These are phyloP conservation scores for Lamprotornis superbus DNA, from an alignment of 2,113 vertebrate genomes.

Conservation along the genomic window DNA sequence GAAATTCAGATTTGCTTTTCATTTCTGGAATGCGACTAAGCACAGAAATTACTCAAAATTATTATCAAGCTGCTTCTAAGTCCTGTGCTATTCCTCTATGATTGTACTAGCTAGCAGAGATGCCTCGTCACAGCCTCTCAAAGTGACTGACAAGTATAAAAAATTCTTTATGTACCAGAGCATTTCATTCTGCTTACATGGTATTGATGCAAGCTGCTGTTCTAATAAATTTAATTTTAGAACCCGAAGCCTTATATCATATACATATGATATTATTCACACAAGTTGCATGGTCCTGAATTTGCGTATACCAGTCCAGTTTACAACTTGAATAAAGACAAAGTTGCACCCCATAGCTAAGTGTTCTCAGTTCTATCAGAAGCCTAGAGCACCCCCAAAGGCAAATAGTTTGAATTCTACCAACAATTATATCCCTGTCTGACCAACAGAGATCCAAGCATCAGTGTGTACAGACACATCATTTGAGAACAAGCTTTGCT, in stretches of 20 bases:
- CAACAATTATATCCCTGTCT: neutral
- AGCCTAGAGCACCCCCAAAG: neutral
- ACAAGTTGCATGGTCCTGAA: neutral
- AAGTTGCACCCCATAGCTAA: neutral
- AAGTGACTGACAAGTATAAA: neutral
- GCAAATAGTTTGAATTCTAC: neutral
- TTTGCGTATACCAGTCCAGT: neutral
- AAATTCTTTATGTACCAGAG: neutral
- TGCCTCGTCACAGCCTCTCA: neutral
- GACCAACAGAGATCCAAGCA: neutral
- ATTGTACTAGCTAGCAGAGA: neutral
- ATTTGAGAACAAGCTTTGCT: neutral
- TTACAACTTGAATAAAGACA: neutral
- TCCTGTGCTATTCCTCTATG: neutral
- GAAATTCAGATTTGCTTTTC: conserved; percentile 41
- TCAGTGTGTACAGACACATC: too few species aligned
- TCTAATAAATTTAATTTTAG: neutral
- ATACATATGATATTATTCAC: neutral
- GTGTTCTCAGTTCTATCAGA: neutral
- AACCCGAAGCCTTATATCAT: neutral
- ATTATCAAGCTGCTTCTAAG: neutral
- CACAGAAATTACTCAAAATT: conserved; percentile 9
- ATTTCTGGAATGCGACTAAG: conserved; percentile 3
- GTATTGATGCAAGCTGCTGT: neutral
- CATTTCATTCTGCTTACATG: neutral